These are phyloP conservation scores for Astreopora myriophthalma DNA, from an alignment of 64 coral and sea anemone species.

Conservation along the genomic window DNA sequence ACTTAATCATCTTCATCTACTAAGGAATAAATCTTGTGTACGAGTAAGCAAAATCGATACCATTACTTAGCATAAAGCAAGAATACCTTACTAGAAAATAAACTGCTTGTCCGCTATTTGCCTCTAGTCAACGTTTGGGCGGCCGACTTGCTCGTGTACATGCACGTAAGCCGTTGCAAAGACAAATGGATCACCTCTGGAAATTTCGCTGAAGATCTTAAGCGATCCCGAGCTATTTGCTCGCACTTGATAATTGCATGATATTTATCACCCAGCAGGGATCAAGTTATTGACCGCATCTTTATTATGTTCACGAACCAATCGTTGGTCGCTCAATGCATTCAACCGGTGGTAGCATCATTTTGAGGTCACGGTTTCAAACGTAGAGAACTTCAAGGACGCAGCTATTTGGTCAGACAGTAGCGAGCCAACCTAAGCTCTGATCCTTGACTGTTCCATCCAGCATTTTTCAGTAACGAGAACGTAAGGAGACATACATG, in stretches of 20 bases:
- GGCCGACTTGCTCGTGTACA: not conserved
- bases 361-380: not conserved
- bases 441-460: too few species aligned
- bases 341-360: not conserved
- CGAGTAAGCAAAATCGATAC: not conserved
- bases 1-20: not conserved
- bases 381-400: not conserved
- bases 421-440: not conserved
- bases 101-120: not conserved
- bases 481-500: not conserved
- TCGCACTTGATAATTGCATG: slow-evolving; percentile 2
- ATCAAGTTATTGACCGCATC: not conserved
- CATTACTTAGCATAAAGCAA: not conserved
- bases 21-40: not conserved
- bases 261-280: slow-evolving; percentile 22
- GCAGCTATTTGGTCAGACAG: not conserved
- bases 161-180: not conserved
- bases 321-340: not conserved
- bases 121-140: not conserved
- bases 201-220: not conserved
- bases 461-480: not conserved
- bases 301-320: not conserved
- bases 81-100: not conserved
- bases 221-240: not conserved
- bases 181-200: not conserved